These are phyloP conservation scores for Chaetodon trifasciatus DNA, from an alignment of 2,797 vertebrate genomes.

Conservation along the genomic window DNA sequence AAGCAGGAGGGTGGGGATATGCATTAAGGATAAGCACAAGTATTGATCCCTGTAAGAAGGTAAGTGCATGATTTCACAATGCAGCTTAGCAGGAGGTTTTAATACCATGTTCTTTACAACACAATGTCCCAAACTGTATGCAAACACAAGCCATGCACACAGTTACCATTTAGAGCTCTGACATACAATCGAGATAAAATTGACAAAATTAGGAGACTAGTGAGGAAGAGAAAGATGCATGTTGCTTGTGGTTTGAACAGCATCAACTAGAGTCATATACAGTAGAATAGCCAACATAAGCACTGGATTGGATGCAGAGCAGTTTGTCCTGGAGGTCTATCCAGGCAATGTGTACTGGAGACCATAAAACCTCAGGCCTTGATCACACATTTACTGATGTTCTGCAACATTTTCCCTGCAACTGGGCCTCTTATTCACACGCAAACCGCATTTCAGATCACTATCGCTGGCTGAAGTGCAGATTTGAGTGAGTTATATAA, in stretches of 20 bases:
- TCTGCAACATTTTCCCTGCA: too few relatives aligned
- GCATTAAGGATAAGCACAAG: constrained; percentile 51
- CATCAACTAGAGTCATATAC: not conserved
- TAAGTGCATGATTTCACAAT: constrained; percentile 38
- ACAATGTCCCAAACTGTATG: constrained; percentile 7
- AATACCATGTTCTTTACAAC: not conserved
- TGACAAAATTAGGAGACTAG: not conserved
- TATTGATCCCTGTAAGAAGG: constrained; percentile 52
- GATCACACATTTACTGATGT: too few relatives aligned
- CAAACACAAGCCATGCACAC: constrained; percentile 1
- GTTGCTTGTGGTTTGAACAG: not conserved
- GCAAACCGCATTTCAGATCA: too few relatives aligned
- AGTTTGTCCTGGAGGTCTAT: not conserved
- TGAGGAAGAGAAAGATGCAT: not conserved
- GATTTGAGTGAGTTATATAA: too few relatives aligned
- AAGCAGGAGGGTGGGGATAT: constrained; percentile 17
- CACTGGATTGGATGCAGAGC: not conserved
- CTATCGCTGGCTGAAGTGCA: too few relatives aligned
- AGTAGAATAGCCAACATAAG: not conserved
- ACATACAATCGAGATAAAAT: not conserved
- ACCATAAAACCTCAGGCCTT: not conserved
- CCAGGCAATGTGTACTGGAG: not conserved
- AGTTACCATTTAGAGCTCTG: not conserved
- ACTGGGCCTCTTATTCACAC: too few relatives aligned
- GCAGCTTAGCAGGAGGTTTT: constrained; percentile 26